Evolutionary conservation across 2,113 vertebrate species (phyloP).

Genomic region (Pelecanus crispus): DNA sequence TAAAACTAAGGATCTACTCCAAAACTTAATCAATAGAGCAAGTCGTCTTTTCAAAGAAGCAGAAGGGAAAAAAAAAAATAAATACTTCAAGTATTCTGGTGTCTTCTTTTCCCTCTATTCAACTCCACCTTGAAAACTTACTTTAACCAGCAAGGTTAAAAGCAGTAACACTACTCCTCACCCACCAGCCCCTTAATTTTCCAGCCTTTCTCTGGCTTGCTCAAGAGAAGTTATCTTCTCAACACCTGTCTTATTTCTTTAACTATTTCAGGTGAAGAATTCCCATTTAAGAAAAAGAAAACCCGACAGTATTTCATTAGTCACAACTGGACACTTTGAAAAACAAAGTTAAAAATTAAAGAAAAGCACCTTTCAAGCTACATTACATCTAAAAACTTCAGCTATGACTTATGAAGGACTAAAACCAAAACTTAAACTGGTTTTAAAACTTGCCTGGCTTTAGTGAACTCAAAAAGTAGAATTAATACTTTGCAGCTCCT

Average conservation of each 20-base stretch:
- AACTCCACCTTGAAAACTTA: background rate
- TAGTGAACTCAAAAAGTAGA: background rate
- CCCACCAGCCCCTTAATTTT: background rate
- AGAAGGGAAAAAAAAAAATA: background rate
- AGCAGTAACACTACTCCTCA: background rate
- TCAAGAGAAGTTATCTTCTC: constrained; percentile 24
- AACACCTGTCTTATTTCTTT: background rate
- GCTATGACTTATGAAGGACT: background rate
- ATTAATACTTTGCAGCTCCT: background rate
- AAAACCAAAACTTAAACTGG: background rate
- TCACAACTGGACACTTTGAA: background rate
- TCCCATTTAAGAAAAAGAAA: background rate
- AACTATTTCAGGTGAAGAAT: background rate
- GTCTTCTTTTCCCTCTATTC: background rate
- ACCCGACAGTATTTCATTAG: background rate
- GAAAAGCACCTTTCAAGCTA: background rate
- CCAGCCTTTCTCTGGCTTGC: background rate
- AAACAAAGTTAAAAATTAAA: background rate
- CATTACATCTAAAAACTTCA: background rate
- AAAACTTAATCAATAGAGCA: background rate
- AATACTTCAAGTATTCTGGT: background rate
- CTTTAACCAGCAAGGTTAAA: background rate
- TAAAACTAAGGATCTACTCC: background rate
- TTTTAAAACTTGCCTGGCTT: background rate
- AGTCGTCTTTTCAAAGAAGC: background rate